phyloP scores from a whole-genome alignment of 2,113 vertebrate species.

The Sminthopsis crassicaudata region DNA sequence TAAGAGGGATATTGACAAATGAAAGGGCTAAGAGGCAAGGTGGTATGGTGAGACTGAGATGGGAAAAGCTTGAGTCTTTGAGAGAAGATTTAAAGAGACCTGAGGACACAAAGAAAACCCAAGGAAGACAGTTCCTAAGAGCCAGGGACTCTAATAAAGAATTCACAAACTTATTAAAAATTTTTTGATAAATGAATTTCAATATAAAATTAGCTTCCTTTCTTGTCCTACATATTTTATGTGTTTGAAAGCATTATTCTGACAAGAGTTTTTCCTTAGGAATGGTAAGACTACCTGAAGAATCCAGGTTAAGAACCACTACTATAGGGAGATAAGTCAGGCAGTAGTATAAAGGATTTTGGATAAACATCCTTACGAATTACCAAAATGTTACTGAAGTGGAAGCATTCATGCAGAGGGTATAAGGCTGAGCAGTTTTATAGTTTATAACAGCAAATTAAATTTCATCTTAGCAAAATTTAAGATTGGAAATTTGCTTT shows the following conservation, averaged over 20 bases:
- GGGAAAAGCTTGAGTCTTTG: background rate
- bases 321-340: background rate
- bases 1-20: background rate
- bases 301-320: background rate
- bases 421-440: background rate
- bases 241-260: background rate
- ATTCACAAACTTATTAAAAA: background rate
- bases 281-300: background rate
- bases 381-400: background rate
- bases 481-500: slow-evolving; percentile 32
- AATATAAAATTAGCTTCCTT: background rate
- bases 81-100: background rate
- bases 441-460: background rate
- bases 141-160: background rate
- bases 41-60: background rate
- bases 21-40: background rate
- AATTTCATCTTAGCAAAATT: slow-evolving; percentile 22
- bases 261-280: background rate
- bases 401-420: background rate
- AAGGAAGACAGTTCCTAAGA: background rate
- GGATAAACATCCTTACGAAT: background rate
- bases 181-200: background rate
- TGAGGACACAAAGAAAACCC: background rate
- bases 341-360: background rate
- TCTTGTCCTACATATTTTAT: background rate